phyloP scores from a whole-genome alignment of 2,797 vertebrate genomes.

The Acanthurus lineatus region DNA sequence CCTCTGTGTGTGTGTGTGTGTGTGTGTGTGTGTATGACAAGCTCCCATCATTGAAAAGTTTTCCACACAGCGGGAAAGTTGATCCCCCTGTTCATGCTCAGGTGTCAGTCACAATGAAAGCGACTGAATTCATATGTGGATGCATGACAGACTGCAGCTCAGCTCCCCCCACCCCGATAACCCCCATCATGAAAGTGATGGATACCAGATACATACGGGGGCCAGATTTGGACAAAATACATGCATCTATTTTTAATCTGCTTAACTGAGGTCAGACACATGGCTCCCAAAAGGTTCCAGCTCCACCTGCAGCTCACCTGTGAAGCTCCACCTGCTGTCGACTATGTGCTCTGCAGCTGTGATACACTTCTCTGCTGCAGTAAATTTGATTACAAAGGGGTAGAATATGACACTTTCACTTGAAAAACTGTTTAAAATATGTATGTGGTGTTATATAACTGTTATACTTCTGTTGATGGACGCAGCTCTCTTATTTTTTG shows the following conservation, averaged over 20 bases:
- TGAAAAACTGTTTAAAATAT: background rate
- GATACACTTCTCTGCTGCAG: background rate
- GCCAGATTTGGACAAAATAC: slow-evolving; percentile 60
- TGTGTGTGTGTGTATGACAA: slow-evolving; percentile 39
- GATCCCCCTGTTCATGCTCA: slow-evolving; percentile 66
- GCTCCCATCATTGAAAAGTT: slow-evolving; percentile 48
- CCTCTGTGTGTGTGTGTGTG: slow-evolving; percentile 13
- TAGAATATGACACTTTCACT: background rate
- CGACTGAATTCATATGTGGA: slow-evolving; percentile 57
- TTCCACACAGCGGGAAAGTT: slow-evolving; percentile 67
- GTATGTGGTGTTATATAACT: no score
- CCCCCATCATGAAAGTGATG: slow-evolving; percentile 38
- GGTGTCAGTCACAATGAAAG: slow-evolving; percentile 68
- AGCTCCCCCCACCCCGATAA: background rate
- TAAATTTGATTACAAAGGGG: background rate
- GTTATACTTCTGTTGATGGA: background rate
- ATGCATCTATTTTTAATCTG: slow-evolving; percentile 78
- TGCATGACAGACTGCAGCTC: slow-evolving; percentile 37
- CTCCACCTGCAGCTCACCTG: slow-evolving; percentile 49
- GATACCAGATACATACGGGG: slow-evolving; percentile 56
- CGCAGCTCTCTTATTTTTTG: background rate
- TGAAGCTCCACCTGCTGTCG: slow-evolving; percentile 23
- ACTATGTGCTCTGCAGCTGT: background rate
- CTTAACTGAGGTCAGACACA: slow-evolving; percentile 5
- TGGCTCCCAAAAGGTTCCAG: background rate